Conservation (phyloP, 2,888 invertebrate genomes). For the Drosophila atroscutellata region DNA sequence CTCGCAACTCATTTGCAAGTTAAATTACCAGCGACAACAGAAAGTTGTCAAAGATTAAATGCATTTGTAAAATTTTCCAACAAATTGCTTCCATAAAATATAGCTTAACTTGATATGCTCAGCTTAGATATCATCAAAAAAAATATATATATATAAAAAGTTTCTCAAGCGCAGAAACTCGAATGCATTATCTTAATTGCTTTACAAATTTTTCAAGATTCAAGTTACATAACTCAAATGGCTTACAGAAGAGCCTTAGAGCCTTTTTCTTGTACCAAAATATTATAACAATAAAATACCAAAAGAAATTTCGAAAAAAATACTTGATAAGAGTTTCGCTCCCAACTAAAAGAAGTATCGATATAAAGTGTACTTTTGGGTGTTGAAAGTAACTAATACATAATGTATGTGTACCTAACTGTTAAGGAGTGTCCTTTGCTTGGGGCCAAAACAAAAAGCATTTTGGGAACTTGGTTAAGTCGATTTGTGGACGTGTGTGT, state of each 20-base stretch:
- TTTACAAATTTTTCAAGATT: not conserved
- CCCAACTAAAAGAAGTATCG: not conserved
- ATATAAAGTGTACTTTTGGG: not conserved
- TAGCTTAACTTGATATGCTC: not conserved
- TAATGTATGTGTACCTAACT: not conserved
- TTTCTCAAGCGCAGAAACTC: not conserved
- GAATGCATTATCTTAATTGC: conserved; percentile 7
- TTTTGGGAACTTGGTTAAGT: conserved; percentile 37
- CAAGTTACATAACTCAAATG: not conserved
- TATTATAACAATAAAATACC: not conserved
- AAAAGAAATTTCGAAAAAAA: not conserved
- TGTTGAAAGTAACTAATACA: not conserved
- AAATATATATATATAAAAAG: not conserved
- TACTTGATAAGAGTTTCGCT: not conserved
- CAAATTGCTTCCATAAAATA: conserved; percentile 15
- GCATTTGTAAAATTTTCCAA: conserved; percentile 13
- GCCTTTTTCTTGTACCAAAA: not conserved
- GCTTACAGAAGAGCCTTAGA: not conserved
- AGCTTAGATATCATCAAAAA: not conserved
- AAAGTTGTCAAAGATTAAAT: conserved; percentile 35
- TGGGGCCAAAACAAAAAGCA: conserved; percentile 10
- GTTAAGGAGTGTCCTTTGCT: not conserved
- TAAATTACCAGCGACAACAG: conserved; percentile 31
- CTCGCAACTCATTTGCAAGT: conserved; percentile 56
- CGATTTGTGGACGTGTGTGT: conserved; percentile 15